Evolutionary conservation across 2,113 vertebrate species (phyloP).

Genomic region (Ceyx melanurus): DNA sequence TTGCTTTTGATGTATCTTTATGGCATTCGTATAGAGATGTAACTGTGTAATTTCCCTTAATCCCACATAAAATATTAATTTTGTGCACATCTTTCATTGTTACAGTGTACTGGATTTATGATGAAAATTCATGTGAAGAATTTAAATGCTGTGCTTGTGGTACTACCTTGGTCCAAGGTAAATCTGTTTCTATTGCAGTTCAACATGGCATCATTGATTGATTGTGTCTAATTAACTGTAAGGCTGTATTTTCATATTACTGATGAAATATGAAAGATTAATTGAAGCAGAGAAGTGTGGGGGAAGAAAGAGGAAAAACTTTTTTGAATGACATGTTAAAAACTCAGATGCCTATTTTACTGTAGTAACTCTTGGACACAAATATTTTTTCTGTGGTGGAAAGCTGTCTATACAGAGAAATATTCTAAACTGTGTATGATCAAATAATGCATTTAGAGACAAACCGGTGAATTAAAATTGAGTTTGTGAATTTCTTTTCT

Average conservation of each 20-base stretch:
- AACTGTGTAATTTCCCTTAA: conserved; percentile 47
- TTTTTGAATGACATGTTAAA: background rate
- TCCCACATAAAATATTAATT: conserved; percentile 34
- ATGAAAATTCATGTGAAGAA: background rate
- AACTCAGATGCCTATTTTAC: background rate
- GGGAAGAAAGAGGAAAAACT: background rate
- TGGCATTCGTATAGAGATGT: background rate
- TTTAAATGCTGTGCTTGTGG: background rate
- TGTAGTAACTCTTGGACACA: background rate
- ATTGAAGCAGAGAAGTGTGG: background rate
- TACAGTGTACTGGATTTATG: background rate
- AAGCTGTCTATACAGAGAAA: background rate
- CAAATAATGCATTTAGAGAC: background rate
- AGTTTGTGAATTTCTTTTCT: background rate
- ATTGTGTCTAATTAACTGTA: conserved; percentile 5
- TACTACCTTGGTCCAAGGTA: conserved; percentile 13
- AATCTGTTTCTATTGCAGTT: background rate
- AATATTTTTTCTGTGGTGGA: background rate
- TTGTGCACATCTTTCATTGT: conserved; percentile 18
- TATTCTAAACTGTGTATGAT: background rate
- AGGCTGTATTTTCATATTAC: background rate
- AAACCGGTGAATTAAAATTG: background rate
- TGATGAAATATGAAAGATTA: background rate
- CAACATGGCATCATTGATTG: background rate
- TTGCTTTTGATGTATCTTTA: conserved; percentile 26